Conservation (phyloP, 2,797 vertebrate genomes). For the Parauchenoglanis punctatus region DNA sequence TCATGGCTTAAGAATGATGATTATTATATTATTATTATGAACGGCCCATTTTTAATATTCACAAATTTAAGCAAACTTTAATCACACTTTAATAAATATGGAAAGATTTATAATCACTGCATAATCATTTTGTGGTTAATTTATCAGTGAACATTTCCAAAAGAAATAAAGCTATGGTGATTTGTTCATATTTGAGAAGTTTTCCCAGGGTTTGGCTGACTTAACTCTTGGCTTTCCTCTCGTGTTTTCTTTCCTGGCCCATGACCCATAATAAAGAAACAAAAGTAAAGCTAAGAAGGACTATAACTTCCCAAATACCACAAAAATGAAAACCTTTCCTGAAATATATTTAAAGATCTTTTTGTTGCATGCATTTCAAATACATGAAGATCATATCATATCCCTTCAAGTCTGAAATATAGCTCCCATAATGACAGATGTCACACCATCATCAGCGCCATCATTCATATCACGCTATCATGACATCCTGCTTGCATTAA, state of each 20-base stretch:
- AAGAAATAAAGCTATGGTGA: conserved; percentile 33
- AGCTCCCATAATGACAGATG: not conserved
- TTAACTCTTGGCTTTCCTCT: conserved; percentile 35
- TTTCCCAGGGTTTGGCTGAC: conserved; percentile 47
- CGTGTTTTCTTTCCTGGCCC: conserved; percentile 28
- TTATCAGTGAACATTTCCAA: conserved; percentile 26
- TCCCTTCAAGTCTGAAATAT: not conserved
- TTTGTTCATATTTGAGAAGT: conserved; percentile 41
- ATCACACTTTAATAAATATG: conserved; percentile 25
- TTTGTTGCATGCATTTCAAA: not conserved
- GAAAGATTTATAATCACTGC: conserved; percentile 29
- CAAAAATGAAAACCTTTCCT: not conserved
- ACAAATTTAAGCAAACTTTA: not conserved
- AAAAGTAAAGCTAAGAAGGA: conserved; percentile 21
- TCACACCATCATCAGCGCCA: not conserved
- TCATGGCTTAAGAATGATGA: not conserved
- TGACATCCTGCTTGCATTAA: not conserved
- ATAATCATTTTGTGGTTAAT: conserved; percentile 32
- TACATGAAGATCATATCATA: not conserved
- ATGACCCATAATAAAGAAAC: conserved; percentile 30
- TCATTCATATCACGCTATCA: not conserved
- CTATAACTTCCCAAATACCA: conserved; percentile 17
- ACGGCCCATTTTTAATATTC: not conserved
- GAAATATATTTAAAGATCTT: not conserved
- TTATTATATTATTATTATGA: conserved; percentile 17